Base-by-base conservation (phyloP, 1,140 invertebrate genomes). In the Teleogryllus occipitalis region DNA sequence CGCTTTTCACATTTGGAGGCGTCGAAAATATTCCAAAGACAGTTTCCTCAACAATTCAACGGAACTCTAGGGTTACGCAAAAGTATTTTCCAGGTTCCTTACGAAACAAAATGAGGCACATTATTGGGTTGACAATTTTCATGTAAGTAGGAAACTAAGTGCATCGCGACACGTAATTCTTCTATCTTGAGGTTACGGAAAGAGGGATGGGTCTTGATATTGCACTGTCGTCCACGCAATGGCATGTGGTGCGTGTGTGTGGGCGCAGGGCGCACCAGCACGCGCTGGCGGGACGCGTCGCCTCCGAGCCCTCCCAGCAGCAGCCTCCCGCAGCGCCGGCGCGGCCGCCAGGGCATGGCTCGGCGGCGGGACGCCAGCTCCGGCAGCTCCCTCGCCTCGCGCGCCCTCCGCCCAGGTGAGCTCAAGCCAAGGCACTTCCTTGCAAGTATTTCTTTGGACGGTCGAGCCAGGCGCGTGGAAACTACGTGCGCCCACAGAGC, bases 321-420 rank as follows among this genome's bases (percentile, higher is more conserved):
- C 65, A 72, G 21, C 4, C 77, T 78, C 5, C 47, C 47, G 54
- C 80, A 81, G 22, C 49, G 65, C 39, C 27, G 81, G 46, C 48
- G 76, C 8, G 80, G 80, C 12, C 12, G 82, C 21, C 82, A 82
- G 14, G 81, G 80, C 49, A 74, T 81, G 74, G 80, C 79, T 18
- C 74, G 82, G 21, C 49, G 82, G 10, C 65, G 82, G 39, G 82
- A 80, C 47, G 21, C 76, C 46, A 77, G 76, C n/a, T 12, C 27
- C 21, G 27, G 39, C 21, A 7, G 74, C 74, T 75, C 8, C 74
- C n/a, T 8, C 21, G n/a, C 21, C 8, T 27, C 22, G 3, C 15
- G 74, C 8, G 8, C 10, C 74, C 39, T 75, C n/a, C 8, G 22
- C 74, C 8, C 46, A 46, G 74, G 22, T 39, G 74, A 75, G 46